Conservation (phyloP, 1,140 invertebrate genomes). For the Meteorus sp. region DNA sequence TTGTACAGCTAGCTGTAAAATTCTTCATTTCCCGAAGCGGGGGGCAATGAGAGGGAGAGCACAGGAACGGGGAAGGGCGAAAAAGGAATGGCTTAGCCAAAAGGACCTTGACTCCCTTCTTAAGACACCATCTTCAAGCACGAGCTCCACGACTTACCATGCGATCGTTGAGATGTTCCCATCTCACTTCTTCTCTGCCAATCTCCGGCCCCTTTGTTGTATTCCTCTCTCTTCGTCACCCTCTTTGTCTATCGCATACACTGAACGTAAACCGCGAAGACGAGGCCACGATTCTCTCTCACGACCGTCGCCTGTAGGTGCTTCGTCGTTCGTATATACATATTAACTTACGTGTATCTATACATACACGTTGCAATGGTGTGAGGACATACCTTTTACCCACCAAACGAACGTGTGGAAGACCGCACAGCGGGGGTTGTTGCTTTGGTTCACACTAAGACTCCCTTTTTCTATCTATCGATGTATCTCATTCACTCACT, state of each 20-base stretch:
- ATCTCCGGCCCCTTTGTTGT: no score
- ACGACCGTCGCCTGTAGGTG: slow-evolving; percentile 1
- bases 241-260: no score
- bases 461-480: slow-evolving; percentile 2
- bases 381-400: not conserved
- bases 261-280: slow-evolving; percentile 11
- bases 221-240: no score
- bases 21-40: no score
- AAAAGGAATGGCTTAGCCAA: not conserved
- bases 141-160: slow-evolving; percentile 14
- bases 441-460: not conserved
- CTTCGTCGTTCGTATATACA: no score
- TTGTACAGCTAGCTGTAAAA: no score
- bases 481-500: not conserved
- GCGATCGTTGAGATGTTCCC: no score
- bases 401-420: not conserved
- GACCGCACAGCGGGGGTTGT: slow-evolving; percentile 18
- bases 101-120: slow-evolving; percentile 6
- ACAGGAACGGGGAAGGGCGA: no score
- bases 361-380: not conserved
- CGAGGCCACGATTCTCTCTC: slow-evolving; percentile 17
- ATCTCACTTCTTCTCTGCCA: no score
- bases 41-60: no score
- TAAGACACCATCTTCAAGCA: slow-evolving; percentile 2
- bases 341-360: not conserved